Conservation (phyloP, 2,797 vertebrate species). For the Glossophaga mutica region DNA sequence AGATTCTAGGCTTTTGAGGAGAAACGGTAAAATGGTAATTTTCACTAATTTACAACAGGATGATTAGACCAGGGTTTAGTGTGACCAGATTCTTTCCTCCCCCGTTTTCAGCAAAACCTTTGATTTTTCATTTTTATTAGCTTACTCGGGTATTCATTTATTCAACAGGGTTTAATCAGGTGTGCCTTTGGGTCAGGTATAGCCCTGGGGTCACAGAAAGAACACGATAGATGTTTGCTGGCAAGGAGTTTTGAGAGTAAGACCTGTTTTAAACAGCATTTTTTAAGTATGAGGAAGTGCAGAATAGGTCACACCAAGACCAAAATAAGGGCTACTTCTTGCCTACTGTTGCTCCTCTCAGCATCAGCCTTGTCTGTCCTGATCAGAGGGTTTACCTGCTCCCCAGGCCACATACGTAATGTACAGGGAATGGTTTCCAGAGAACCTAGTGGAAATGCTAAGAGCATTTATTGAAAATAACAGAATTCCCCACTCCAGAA, state of each 20-base stretch:
- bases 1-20: neutral
- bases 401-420: neutral
- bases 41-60: neutral
- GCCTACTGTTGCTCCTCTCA: neutral
- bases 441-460: neutral
- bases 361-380: neutral
- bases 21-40: neutral
- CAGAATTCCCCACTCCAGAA: neutral
- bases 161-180: neutral
- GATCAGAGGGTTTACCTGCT: neutral
- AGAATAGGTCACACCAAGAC: neutral
- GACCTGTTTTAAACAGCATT: neutral
- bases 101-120: neutral
- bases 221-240: neutral
- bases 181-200: neutral
- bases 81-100: neutral
- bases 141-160: neutral
- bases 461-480: neutral
- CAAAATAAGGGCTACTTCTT: neutral
- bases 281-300: neutral
- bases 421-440: neutral
- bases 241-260: neutral
- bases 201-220: neutral
- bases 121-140: neutral
- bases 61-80: neutral